Conservation (phyloP, 2,113 vertebrate species). For the Felis chaus region DNA sequence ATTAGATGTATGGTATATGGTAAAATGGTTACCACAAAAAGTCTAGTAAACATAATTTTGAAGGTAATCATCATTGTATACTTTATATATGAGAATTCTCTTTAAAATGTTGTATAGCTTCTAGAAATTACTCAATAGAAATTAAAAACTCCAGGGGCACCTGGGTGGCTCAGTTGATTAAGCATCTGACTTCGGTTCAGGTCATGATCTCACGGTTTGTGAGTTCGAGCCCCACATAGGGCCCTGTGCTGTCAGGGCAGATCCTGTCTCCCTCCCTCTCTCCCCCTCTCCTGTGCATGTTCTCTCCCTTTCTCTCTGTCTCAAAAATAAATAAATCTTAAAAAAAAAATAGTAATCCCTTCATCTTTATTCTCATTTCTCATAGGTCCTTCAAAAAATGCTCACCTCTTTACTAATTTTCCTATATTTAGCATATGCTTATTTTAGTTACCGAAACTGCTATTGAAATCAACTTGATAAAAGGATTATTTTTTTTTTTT, state of each 20-base stretch:
- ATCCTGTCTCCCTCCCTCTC: no score
- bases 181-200: no score
- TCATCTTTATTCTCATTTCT: not conserved
- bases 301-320: no score
- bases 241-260: no score
- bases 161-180: no score
- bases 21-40: not conserved
- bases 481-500: not conserved
- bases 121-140: not conserved
- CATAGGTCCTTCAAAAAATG: not conserved
- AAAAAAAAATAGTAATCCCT: not conserved
- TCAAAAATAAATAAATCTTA: no score
- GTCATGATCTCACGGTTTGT: no score
- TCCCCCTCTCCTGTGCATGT: no score
- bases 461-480: not conserved
- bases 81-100: not conserved
- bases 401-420: not conserved
- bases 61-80: not conserved
- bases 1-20: not conserved
- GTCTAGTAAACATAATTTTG: not conserved
- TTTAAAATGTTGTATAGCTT: not conserved
- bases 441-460: not conserved
- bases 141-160: not conserved
- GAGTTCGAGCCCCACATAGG: no score
- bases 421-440: not conserved